Percentiles rank a stretch among this genome's conserved stretches.
Evolutionary conservation across 2,113 vertebrate species (phyloP).

Genomic region (Cercopithecus mona): DNA sequence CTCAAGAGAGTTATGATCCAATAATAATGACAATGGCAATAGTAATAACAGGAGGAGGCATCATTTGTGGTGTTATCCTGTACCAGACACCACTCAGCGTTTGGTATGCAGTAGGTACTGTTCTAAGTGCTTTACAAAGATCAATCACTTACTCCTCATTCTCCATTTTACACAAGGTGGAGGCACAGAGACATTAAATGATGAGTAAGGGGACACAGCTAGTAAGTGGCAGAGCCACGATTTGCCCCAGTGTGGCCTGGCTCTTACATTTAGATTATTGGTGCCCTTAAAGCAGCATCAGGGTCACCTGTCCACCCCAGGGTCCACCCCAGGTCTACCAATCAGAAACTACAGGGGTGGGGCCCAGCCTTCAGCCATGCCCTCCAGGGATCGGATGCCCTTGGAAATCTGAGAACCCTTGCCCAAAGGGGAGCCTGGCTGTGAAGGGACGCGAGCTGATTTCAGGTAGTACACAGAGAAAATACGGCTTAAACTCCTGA

Average conservation of each 20-base stretch:
- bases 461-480: not conserved
- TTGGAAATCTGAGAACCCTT: not conserved
- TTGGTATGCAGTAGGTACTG: accelerated
- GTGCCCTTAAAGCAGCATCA: not conserved
- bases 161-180: not conserved
- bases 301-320: not conserved
- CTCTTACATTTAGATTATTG: not conserved
- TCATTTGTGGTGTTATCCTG: not conserved
- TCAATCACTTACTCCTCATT: not conserved
- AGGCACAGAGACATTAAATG: not conserved
- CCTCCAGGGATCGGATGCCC: not conserved
- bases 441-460: not conserved
- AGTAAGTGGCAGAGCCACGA: not conserved
- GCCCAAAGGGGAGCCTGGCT: not conserved
- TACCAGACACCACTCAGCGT: not conserved
- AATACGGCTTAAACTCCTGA: not conserved
- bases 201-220: not conserved
- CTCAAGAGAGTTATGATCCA: not conserved
- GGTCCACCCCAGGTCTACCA: no score
- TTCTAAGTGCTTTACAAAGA: not conserved
- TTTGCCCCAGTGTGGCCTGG: accelerated
- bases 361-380: not conserved
- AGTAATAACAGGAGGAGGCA: not conserved
- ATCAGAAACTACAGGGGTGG: not conserved
- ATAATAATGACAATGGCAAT: not conserved